Base-by-base conservation (phyloP, 2,888 invertebrate species). In the Thumatha senex region DNA sequence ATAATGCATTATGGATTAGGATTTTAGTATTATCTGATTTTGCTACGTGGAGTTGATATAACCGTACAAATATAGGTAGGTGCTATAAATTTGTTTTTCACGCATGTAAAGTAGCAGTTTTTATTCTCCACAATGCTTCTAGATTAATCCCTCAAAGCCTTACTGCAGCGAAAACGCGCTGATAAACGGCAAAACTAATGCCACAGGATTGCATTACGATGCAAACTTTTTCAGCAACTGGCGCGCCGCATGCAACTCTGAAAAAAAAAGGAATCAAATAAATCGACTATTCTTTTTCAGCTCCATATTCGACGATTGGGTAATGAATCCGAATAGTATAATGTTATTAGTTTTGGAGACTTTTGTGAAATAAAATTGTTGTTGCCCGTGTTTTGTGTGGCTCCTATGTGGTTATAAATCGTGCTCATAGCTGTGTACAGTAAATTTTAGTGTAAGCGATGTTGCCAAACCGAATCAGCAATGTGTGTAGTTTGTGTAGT, bases 91-190 rank as follows among this genome's bases (percentile, higher is more conserved):
- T 63, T 58, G 64, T 67, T 70, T 67, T 69, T 68, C 68, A 66
- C 64, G 69, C 72, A 72, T 76, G 65, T 69, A 72, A 72, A 76
- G 74, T 78, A 72, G 69, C 78, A 74, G 72, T 81, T 80, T 24
- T 70, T 76, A 83, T 82, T 81, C 79, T 67, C 70, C 78, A 71
- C 70, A 70, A 76, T 72, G 66, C 76, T 67, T 68, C 74, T 70
- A 77, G 82, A 88, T 85, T 89, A 89, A 90, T 89, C 88, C 86
- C 86, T 89, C 89, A 89, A 89, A 90, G 88, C 87, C 81, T 81
- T 78, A 77, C 79, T 77, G 82, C 76, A 75, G 79, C 76, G 79
- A 78, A 77, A 79, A 77, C 72, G 74, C 72, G 69, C 81, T 90
- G 89, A 90, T 88, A 89, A 85, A 90, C 82, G 84, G 78, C 78